Evolutionary conservation across 2,888 invertebrate genomes (phyloP).

Genomic region (Athetis lepigone): DNA sequence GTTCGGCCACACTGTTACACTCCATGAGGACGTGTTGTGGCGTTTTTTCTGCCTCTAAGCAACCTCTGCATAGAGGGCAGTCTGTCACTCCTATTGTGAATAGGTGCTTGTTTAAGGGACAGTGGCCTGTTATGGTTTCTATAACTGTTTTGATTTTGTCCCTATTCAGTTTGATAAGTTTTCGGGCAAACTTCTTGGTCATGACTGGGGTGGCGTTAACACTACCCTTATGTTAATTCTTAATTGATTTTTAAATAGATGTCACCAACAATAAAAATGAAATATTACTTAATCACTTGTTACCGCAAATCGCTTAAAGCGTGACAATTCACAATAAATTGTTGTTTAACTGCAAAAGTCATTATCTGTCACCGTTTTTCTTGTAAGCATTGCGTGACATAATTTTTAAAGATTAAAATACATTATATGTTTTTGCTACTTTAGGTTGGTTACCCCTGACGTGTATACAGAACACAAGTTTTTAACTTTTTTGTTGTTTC

Average conservation of each 20-base stretch:
- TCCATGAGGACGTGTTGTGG: too few relatives aligned
- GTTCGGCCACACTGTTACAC: too few relatives aligned
- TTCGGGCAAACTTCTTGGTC: too few relatives aligned
- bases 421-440: slow-evolving; percentile 29
- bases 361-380: slow-evolving; percentile 19
- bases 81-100: too few relatives aligned
- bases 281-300: slow-evolving; percentile 21
- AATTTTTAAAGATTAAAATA: slow-evolving; percentile 17
- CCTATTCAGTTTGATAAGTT: too few relatives aligned
- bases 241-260: slow-evolving; percentile 14
- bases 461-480: slow-evolving; percentile 12
- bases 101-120: too few relatives aligned
- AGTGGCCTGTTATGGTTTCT: too few relatives aligned
- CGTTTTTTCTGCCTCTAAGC: too few relatives aligned
- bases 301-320: slow-evolving; percentile 23
- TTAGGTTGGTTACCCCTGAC: slow-evolving; percentile 41
- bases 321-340: slow-evolving; percentile 39
- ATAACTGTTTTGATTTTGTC: too few relatives aligned
- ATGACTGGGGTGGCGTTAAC: too few relatives aligned
- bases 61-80: too few relatives aligned
- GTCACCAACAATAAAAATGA: slow-evolving; percentile 18
- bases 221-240: not conserved
- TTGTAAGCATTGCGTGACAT: slow-evolving; percentile 44
- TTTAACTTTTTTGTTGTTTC: slow-evolving; percentile 23
- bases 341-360: slow-evolving; percentile 17